These are phyloP conservation scores for Strigamia crassipes DNA, from an alignment of 2,888 invertebrate genomes.

Conservation along the genomic window DNA sequence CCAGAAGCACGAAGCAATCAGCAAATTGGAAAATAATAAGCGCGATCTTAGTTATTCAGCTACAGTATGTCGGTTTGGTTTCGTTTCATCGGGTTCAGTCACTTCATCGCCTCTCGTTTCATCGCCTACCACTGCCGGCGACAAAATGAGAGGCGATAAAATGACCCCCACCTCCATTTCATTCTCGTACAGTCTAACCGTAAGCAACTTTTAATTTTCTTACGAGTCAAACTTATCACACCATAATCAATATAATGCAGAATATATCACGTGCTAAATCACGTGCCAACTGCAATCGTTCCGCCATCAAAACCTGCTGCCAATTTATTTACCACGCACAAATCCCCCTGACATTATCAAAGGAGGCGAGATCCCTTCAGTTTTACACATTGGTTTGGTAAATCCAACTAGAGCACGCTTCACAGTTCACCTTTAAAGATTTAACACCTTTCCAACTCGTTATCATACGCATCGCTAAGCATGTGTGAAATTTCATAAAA, in stretches of 20 bases:
- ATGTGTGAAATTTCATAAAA: conserved; percentile 40
- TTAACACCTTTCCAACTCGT: conserved; percentile 36
- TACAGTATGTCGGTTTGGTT: too few relatives aligned
- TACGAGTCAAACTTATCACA: background rate
- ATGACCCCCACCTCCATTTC: too few relatives aligned
- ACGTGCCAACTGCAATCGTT: background rate
- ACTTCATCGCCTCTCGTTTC: too few relatives aligned
- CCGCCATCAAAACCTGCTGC: background rate
- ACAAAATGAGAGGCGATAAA: too few relatives aligned
- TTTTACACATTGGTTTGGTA: background rate
- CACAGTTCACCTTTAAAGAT: conserved; percentile 5
- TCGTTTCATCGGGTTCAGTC: too few relatives aligned
- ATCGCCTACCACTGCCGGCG: too few relatives aligned
- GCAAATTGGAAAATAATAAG: too few relatives aligned
- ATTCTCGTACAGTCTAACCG: too few relatives aligned
- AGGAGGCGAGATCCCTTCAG: background rate
- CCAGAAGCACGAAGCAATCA: background rate
- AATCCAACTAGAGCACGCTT: too few relatives aligned
- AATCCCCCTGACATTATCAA: background rate
- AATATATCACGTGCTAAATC: background rate
- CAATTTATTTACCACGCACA: background rate
- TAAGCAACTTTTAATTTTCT: too few relatives aligned
- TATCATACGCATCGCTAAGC: conserved; percentile 32
- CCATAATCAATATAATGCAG: background rate
- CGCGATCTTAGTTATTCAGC: too few relatives aligned